Evolutionary conservation across 2,888 invertebrate genomes (phyloP), one percentile per base, ranked within the genome.

Genomic region (Metellina segmentata): DNA sequence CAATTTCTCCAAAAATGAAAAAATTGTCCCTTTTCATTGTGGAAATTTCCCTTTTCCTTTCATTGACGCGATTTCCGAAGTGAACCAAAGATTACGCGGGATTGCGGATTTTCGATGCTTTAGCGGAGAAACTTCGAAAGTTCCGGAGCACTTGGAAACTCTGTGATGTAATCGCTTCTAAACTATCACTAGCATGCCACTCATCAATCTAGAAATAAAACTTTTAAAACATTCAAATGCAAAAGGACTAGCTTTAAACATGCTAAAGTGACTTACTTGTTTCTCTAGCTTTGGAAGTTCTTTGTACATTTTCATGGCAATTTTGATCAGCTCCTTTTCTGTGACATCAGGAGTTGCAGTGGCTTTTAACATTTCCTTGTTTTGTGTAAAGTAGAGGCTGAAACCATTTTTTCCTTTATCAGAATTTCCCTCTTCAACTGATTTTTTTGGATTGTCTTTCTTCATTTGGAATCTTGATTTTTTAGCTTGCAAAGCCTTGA

Each of bases 291-390:
- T 20, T 19, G 86, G 81, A 11, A 93, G 77, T 77, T 86, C 87
- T 79, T 81, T 81, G 53, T 85, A 93, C 49, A 87, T 61, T 61
- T 87, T 81, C 72, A 90, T 86, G 0, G 93, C 93, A 51, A 82
- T 34, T 48, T 61, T 34, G 74, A 89, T 53, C 19, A 93, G 20
- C 52, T 93, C 93, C 9, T 69, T 75, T 77, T 93, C 93, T 75
- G 72, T 83, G 13, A 88, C 34, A 81, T 93, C 93, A 71, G 90
- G 71, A 51, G 70, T 8, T 6, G 86, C 70, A 7, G 86, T 51
- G 9, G 70, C 61, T 49, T 71, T 75, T 9, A 91, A 83, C 20
- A 75, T 52, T 49, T 82, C 82, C 19, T 48, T 72, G n/a, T 81
- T 93, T 81, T 87, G 81, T 19, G 89, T 86, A n/a, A 85, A 52